These are phyloP conservation scores for Actenoides lindsayi DNA, from an alignment of 2,113 vertebrate genomes.

Conservation along the genomic window DNA sequence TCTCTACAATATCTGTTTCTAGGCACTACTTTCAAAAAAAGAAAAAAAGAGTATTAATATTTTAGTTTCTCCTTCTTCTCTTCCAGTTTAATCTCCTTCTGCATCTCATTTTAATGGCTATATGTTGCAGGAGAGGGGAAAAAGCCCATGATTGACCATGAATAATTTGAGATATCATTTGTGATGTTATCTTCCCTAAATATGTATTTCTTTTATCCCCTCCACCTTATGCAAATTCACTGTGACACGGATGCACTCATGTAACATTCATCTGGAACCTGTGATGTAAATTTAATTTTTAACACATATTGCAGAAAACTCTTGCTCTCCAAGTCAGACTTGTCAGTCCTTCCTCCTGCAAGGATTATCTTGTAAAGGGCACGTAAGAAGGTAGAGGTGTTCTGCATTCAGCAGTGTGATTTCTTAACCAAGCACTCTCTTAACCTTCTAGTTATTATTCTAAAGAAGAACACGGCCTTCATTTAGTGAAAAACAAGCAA, in stretches of 20 bases:
- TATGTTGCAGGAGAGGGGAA: fast-evolving
- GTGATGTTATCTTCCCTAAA: background rate
- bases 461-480: background rate
- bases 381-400: background rate
- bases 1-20: background rate
- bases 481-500: background rate
- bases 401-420: background rate
- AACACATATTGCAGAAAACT: background rate
- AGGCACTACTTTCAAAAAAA: background rate
- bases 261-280: background rate
- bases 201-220: background rate
- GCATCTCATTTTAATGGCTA: background rate
- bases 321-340: background rate
- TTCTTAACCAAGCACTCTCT: background rate
- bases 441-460: background rate
- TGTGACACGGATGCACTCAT: background rate
- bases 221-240: background rate
- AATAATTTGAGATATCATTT: background rate
- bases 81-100: background rate
- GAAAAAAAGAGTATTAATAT: background rate
- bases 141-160: background rate
- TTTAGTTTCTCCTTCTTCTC: background rate
- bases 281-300: background rate
- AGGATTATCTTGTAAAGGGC: background rate
- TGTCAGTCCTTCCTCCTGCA: background rate